phyloP scores from a whole-genome alignment of 2,888 invertebrate genomes.

The Watsonalla cultraria region DNA sequence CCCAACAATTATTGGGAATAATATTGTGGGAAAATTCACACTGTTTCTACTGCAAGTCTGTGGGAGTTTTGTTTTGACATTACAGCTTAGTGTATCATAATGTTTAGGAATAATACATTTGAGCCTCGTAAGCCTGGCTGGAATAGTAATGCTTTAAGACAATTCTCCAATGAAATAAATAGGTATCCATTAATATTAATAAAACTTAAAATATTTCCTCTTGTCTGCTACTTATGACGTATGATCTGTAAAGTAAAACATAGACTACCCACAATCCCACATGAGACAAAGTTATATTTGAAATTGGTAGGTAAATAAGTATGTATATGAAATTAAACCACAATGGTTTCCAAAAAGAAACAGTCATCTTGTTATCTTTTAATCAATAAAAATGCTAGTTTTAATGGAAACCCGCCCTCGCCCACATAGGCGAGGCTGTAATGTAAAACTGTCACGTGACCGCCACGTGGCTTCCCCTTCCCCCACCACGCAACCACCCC shows the following conservation, averaged over 20 bases:
- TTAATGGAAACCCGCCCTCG: slow-evolving; percentile 52
- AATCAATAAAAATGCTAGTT: slow-evolving; percentile 39
- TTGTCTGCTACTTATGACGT: no score
- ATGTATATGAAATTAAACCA: slow-evolving; percentile 9
- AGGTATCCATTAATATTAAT: no score
- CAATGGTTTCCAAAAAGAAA: slow-evolving; percentile 1
- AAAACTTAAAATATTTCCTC: no score
- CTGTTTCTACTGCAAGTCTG: slow-evolving; percentile 71
- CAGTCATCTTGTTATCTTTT: slow-evolving; percentile 29
- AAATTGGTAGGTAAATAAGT: background rate
- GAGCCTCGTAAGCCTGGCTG: no score
- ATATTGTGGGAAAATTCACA: slow-evolving; percentile 71
- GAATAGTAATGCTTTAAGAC: no score
- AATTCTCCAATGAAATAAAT: no score
- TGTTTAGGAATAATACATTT: background rate
- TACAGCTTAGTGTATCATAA: background rate
- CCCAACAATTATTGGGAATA: slow-evolving; percentile 57
- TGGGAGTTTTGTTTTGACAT: slow-evolving; percentile 71
- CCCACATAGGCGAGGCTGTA: slow-evolving; percentile 39
- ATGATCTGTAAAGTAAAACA: no score
- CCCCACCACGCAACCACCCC: slow-evolving; percentile 27
- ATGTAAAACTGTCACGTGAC: slow-evolving; percentile 72
- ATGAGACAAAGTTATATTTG: no score
- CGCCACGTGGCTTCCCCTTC: slow-evolving; percentile 51
- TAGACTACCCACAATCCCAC: no score